Evolutionary conservation across 2,113 vertebrate species (phyloP), one percentile per base, ranked within the genome.

Genomic region (Tenrec ecaudatus): DNA sequence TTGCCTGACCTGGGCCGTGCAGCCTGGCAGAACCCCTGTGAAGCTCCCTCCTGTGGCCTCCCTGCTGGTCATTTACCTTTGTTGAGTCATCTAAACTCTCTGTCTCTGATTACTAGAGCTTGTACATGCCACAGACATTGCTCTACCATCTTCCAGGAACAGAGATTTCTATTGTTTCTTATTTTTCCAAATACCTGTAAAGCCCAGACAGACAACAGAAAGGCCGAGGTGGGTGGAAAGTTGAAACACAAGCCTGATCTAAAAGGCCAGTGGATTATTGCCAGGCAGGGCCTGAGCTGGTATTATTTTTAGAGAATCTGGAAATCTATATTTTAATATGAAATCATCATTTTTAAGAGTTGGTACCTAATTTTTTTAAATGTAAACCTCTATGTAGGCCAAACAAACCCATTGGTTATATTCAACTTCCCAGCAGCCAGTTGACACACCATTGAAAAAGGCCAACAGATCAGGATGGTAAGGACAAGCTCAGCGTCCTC

Each of bases 341-440:
- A 71, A 38, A 64, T 86, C 3, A 60, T 20, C 12, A 82, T 94
- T 68, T 90, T 91, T 82, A 86, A 82, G 10, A 62, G 19, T 38
- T 78, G 19, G 23, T 29, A 91, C 64, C 38, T 23, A 89, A 82
- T 31, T 69, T 31, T 11, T 62, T 62, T 62, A 22, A 79, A 68
- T 29, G 36, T 20, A 3, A 73, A 76, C 40, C 29, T 62, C 27
- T 20, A 36, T 6, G 43, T 38, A 43, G 3, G 58, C 20, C 62
- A 82, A 79, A 75, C 33, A 73, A 79, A 75, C 33, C 66, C 14
- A 6, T 33, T 20, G 31, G 33, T 20, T 68, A 36, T 29, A n/a
- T 85, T 29, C 57, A 53, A 16, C 43, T 66, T 60, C 22, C 10
- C 27, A 38, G 43, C 16, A 17, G 10, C 4, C 20, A 43, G 23